phyloP scores from a whole-genome alignment of 2,888 invertebrate species.

The Congeria kusceri region DNA sequence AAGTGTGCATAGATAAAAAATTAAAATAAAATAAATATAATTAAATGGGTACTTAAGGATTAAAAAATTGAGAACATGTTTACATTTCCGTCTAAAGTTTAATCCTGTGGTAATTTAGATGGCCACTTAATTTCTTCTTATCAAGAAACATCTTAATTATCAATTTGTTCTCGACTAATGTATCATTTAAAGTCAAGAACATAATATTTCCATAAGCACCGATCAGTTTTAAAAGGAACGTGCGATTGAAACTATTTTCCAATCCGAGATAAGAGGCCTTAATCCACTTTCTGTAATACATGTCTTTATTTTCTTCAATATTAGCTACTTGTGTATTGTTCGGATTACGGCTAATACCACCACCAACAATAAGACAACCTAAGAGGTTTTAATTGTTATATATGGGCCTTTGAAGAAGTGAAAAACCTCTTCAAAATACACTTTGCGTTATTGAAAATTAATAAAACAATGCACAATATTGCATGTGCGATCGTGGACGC shows the following conservation, averaged over 20 bases:
- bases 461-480: too few species aligned
- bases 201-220: conserved; percentile 32
- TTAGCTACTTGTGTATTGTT: conserved; percentile 43
- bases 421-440: conserved; percentile 3
- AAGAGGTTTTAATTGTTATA: conserved; percentile 27
- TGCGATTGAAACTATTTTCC: conserved; percentile 14
- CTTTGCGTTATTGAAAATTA: background rate
- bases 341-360: conserved; percentile 26
- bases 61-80: too few species aligned
- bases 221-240: conserved; percentile 29
- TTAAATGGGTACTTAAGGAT: too few species aligned
- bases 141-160: background rate
- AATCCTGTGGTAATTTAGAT: conserved; percentile 1
- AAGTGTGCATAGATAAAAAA: too few species aligned
- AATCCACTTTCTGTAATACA: conserved; percentile 44
- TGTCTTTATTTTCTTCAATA: conserved; percentile 38
- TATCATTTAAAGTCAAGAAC: conserved; percentile 62
- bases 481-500: too few species aligned
- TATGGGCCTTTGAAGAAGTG: conserved; percentile 5
- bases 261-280: conserved; percentile 38
- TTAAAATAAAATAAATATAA: too few species aligned
- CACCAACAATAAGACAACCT: conserved; percentile 31
- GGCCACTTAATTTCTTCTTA: conserved; percentile 7
- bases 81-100: background rate
- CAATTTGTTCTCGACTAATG: conserved; percentile 36